These are phyloP conservation scores for Timema cristinae DNA, from an alignment of 2,888 invertebrate species.

Conservation along the genomic window DNA sequence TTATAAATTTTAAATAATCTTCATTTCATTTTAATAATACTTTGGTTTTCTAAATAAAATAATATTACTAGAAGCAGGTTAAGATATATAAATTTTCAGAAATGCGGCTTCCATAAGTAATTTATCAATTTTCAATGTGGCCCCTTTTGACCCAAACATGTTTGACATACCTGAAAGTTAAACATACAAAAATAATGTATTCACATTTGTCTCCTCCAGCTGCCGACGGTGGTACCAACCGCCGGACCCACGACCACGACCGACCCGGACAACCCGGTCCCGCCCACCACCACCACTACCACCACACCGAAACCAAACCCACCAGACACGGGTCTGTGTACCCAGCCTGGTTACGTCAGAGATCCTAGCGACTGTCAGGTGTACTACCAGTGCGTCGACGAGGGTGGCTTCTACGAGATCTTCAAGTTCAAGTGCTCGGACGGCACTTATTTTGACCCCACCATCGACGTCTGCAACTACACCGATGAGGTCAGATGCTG, in stretches of 20 bases:
- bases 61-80: no score
- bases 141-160: no score
- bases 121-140: no score
- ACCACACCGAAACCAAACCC: not conserved
- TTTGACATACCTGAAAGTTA: no score
- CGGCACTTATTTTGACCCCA: slow-evolving; percentile 44
- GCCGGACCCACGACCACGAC: not conserved
- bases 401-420: slow-evolving; percentile 35
- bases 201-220: not conserved
- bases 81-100: no score
- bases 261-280: not conserved
- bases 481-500: slow-evolving; percentile 37
- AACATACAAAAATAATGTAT: no score
- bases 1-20: no score
- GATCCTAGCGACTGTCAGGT: slow-evolving; percentile 5
- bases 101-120: no score
- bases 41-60: no score
- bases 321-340: slow-evolving; percentile 3
- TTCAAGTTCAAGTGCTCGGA: slow-evolving; percentile 42
- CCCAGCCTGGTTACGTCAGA: slow-evolving; percentile 10
- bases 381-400: slow-evolving; percentile 10
- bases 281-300: not conserved
- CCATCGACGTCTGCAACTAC: slow-evolving; percentile 45
- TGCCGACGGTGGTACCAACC: slow-evolving; percentile 4
- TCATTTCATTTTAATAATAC: no score